Evolutionary conservation across 2,113 vertebrate species (phyloP).

Genomic region (Sisor rabdophorus): DNA sequence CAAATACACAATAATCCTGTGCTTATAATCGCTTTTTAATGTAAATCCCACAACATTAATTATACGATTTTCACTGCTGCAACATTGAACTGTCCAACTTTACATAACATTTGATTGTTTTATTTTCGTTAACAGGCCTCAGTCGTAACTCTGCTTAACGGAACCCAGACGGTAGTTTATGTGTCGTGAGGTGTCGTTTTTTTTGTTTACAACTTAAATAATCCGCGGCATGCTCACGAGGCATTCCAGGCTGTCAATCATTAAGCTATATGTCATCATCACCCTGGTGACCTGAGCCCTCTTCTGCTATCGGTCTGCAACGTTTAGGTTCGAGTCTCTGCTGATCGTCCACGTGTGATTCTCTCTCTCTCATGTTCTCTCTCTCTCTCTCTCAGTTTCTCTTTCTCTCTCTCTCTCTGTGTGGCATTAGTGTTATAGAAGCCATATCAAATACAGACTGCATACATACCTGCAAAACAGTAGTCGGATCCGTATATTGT

Average conservation of each 20-base stretch:
- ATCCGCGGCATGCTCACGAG: background rate
- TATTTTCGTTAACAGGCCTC: background rate
- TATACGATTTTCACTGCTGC: background rate
- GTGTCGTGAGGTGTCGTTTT: conserved; percentile 5
- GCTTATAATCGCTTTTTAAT: background rate
- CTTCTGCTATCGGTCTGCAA: conserved; percentile 23
- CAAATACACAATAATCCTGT: background rate
- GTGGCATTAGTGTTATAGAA: conserved; percentile 59
- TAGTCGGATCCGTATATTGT: background rate
- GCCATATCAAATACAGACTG: conserved; percentile 57
- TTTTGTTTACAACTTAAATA: conserved; percentile 30
- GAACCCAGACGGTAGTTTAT: background rate
- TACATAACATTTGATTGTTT: background rate
- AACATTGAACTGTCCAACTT: background rate
- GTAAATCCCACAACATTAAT: background rate
- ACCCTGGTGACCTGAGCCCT: conserved; percentile 52
- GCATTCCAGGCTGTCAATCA: conserved; percentile 30
- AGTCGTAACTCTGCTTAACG: background rate
- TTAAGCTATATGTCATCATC: conserved; percentile 38
- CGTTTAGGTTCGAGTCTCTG: conserved; percentile 51
- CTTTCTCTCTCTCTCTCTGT: too few species aligned
- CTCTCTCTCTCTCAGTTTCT: conserved; percentile 8
- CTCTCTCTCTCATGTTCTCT: conserved; percentile 2
- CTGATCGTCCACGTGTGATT: conserved; percentile 60
- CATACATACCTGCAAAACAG: background rate